A percentile compares a stretch with the other conserved stretches of the same genome.
Evolutionary conservation across 2,113 vertebrate species (phyloP).

Genomic region (Tyrannus savana): DNA sequence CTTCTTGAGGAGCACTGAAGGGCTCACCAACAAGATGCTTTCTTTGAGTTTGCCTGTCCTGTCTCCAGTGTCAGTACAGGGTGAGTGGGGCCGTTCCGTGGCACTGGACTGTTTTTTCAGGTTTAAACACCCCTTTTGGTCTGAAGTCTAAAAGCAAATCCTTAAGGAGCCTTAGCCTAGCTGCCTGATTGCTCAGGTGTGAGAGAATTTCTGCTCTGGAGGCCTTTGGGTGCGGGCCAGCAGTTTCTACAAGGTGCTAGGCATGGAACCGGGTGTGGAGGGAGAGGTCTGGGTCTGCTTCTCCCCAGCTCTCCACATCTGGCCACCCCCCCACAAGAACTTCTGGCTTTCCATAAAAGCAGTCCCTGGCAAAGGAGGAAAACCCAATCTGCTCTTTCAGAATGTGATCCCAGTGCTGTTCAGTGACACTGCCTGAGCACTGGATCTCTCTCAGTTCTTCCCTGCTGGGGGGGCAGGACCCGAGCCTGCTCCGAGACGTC

Average conservation of each 20-base stretch:
- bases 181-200: conserved; percentile 56
- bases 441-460: conserved; percentile 8
- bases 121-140: conserved; percentile 5
- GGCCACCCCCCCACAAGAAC: background rate
- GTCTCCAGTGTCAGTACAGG: background rate
- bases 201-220: conserved; percentile 49
- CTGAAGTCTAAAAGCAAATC: conserved; percentile 39
- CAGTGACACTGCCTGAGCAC: conserved; percentile 29
- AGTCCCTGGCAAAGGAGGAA: background rate
- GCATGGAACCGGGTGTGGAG: background rate
- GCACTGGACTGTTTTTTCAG: conserved; percentile 26
- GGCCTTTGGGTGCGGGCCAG: conserved; percentile 54
- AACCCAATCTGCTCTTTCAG: background rate
- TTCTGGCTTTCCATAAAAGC: background rate
- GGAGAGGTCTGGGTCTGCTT: background rate
- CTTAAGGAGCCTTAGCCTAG: conserved; percentile 55
- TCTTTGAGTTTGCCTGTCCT: conserved; percentile 20
- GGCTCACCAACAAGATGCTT: conserved; percentile 5
- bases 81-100: background rate
- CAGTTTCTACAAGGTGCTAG: conserved; percentile 49
- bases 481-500: conserved; percentile 23
- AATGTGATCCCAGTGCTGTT: conserved; percentile 34
- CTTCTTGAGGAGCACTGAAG: conserved; percentile 54
- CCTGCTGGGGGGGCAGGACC: background rate
- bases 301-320: conserved; percentile 14